Base-by-base conservation (phyloP, 2,797 vertebrate genomes). In the Micrastur ruficollis region DNA sequence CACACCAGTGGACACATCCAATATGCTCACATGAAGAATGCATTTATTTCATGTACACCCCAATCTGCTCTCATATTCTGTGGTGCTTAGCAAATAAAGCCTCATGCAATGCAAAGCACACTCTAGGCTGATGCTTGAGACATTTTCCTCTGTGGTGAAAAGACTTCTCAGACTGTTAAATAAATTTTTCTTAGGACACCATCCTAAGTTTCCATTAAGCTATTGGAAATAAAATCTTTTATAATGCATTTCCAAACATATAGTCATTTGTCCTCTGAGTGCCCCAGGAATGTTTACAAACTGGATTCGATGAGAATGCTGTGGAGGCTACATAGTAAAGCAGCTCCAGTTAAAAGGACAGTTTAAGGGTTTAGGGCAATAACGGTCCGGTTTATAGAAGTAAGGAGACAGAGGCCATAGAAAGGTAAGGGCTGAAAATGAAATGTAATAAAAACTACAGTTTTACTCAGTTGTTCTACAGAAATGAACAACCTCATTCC, bases 231-330 rank as follows among this genome's bases (percentile, higher is more conserved):
- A 90, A 81, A 96, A 90, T 94, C 84, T 90, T 97, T 94, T 97
- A 87, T 96, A 92, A 96, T 79, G 27, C 71, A 89, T 96, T 98
- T 97, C 96, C 94, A 95, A 95, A 96, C 58, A 92, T 86, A 72
- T 50, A 94, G 85, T 91, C 36, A 93, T 95, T 97, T 97, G 96
- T 97, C 95, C 97, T 96, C 86, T 96, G 94, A 91, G 52, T 94
- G 52, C 78, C 71, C 86, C 81, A 91, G 85, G 86, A 97, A 95
- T 86, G 90, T 95, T 98, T 98, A 93, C 84, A 96, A 97, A 97
- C 92, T 96, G 94, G 70, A 95, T 95, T 95, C 25, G 6, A 91
- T 87, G 91, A 94, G 73, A 97, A 88, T 82, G 59, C 68, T 81
- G 63, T 63, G 61, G 36, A 84, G 73, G 56, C 87, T 94, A 91